Conservation (phyloP, 1,140 invertebrate species). For the Ericerus pela region DNA sequence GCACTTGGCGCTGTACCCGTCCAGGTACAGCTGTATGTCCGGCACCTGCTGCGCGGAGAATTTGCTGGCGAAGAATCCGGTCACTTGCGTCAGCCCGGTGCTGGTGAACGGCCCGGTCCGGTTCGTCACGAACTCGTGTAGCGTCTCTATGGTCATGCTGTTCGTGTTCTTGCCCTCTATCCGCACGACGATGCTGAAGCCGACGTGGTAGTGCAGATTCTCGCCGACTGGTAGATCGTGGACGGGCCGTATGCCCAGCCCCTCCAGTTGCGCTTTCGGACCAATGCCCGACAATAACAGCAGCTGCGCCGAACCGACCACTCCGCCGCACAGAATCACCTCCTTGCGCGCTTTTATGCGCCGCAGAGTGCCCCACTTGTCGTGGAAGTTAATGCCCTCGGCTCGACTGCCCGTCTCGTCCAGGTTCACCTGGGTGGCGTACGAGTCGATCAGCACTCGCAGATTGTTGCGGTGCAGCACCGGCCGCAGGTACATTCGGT, state of each 20-base stretch:
- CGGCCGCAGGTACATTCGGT: slow-evolving; percentile 39
- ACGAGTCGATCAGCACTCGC: slow-evolving; percentile 46
- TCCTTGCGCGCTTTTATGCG: slow-evolving; percentile 34
- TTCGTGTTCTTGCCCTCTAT: slow-evolving; percentile 28
- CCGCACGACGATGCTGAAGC: slow-evolving; percentile 30
- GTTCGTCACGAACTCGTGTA: slow-evolving; percentile 31
- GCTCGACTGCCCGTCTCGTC: slow-evolving; percentile 39
- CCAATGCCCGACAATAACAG: slow-evolving; percentile 58
- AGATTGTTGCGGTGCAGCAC: slow-evolving; percentile 42
- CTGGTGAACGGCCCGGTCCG: slow-evolving; percentile 33
- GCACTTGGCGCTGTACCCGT: slow-evolving; percentile 46
- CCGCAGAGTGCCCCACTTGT: slow-evolving; percentile 22
- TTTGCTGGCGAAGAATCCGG: slow-evolving; percentile 24
- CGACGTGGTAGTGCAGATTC: slow-evolving; percentile 41
- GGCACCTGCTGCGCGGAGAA: slow-evolving; percentile 21
- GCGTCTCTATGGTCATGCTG: slow-evolving; percentile 27
- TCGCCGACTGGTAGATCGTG: slow-evolving; percentile 40
- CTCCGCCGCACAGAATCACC: slow-evolving; percentile 51
- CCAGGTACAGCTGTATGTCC: slow-evolving; percentile 49
- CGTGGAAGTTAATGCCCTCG: slow-evolving; percentile 41
- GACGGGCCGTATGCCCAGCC: slow-evolving; percentile 33
- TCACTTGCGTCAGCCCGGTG: slow-evolving; percentile 34
- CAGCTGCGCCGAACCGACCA: slow-evolving; percentile 54
- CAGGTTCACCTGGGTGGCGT: slow-evolving; percentile 55
- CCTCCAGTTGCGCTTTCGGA: slow-evolving; percentile 38